Conservation (phyloP, 2,113 vertebrate genomes). For the Tyrannus savana region DNA sequence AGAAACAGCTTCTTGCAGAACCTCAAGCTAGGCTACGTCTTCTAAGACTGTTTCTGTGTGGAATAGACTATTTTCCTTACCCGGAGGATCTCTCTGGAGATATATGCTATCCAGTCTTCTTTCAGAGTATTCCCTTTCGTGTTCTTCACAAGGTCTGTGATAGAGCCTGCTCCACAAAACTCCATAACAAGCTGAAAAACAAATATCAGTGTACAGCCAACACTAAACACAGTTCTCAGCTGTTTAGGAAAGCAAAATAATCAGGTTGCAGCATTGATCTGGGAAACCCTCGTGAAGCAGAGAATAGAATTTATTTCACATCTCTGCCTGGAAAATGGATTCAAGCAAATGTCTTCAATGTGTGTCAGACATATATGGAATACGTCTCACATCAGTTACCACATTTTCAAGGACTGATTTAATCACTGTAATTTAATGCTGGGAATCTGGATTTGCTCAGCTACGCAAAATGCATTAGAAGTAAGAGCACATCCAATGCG, state of each 20-base stretch:
- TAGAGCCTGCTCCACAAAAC: slow-evolving; percentile 97
- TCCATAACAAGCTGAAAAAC: slow-evolving; percentile 94
- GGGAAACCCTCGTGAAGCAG: neutral
- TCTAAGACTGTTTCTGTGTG: neutral
- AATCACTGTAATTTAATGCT: neutral
- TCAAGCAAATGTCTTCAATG: slow-evolving; percentile 17
- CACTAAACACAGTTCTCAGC: neutral
- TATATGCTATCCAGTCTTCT: slow-evolving; percentile 99
- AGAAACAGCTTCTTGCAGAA: slow-evolving; percentile 35
- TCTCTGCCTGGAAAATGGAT: slow-evolving; percentile 24
- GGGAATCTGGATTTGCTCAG: neutral
- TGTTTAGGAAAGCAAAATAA: neutral
- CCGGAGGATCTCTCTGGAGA: slow-evolving; percentile 95
- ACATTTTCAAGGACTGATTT: slow-evolving; percentile 17
- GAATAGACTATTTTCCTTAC: slow-evolving; percentile 69
- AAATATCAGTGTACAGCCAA: neutral
- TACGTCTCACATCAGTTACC: slow-evolving; percentile 42
- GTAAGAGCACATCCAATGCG: neutral
- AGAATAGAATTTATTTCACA: neutral
- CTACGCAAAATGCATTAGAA: slow-evolving; percentile 45
- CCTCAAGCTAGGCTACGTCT: neutral
- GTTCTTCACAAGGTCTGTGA: slow-evolving; percentile 99
- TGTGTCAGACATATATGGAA: slow-evolving; percentile 15
- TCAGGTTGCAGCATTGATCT: neutral
- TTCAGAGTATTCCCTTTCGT: slow-evolving; percentile 97